A percentile compares a stretch with the other conserved stretches of the same genome.
These are phyloP conservation scores for Ageneiosus marmoratus DNA, from an alignment of 2,113 vertebrate genomes.

Conservation along the genomic window DNA sequence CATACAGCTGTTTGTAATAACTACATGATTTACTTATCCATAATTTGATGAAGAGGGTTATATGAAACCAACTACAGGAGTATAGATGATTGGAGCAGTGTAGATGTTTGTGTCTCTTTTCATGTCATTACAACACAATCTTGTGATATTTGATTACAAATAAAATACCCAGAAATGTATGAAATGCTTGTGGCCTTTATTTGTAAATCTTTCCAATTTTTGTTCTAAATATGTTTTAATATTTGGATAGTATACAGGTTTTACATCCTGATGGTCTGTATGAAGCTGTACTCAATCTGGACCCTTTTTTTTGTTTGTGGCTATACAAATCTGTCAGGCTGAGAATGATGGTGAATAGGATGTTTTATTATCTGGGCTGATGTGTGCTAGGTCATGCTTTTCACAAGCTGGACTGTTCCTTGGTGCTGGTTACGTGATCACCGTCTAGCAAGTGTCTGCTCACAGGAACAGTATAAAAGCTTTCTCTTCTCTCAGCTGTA, in stretches of 20 bases:
- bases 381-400: constrained; percentile 7
- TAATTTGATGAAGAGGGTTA: background rate
- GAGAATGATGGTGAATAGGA: background rate
- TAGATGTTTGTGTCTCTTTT: too few species aligned
- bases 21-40: background rate
- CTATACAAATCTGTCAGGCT: background rate
- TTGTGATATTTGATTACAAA: too few species aligned
- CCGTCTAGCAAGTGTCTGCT: background rate
- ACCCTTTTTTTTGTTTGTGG: too few species aligned
- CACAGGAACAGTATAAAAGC: background rate
- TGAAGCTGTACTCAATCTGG: too few species aligned
- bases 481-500: background rate
- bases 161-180: too few species aligned
- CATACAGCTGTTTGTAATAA: background rate
- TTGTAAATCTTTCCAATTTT: too few species aligned
- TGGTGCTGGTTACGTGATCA: constrained; percentile 32
- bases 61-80: background rate
- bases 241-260: too few species aligned
- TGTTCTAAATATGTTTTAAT: too few species aligned
- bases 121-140: too few species aligned
- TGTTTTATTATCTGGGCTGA: background rate
- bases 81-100: background rate
- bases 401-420: constrained; percentile 14
- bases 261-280: too few species aligned
- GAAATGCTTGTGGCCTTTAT: too few species aligned